These are phyloP conservation scores for Dermatemys mawii DNA, from an alignment of 2,113 vertebrate genomes.

Conservation along the genomic window DNA sequence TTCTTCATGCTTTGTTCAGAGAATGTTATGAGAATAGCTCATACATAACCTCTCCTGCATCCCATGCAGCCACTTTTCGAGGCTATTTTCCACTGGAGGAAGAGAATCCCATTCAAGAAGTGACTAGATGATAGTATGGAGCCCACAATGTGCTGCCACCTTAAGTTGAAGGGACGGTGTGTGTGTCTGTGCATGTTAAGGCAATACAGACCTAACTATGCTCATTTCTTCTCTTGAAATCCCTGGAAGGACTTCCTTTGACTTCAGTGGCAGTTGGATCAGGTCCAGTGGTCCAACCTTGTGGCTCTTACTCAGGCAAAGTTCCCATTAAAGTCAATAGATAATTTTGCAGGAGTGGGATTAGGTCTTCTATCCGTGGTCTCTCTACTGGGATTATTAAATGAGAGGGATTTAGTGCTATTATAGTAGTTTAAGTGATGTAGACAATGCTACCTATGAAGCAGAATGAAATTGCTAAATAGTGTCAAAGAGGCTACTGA, in stretches of 20 bases:
- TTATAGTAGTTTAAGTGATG: conserved; percentile 43
- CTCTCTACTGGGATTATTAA: conserved; percentile 4
- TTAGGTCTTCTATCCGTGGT: background rate
- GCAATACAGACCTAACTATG: background rate
- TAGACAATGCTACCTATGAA: conserved; percentile 30
- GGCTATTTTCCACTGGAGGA: too few species aligned
- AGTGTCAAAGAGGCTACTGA: conserved; percentile 48
- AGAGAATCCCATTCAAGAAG: too few species aligned
- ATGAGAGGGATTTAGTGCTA: conserved; percentile 36
- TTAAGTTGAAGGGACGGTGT: background rate
- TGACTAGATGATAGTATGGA: background rate
- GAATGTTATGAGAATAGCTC: background rate
- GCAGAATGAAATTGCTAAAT: conserved; percentile 57
- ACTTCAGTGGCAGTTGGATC: background rate
- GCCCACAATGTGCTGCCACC: background rate
- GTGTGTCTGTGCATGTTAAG: background rate
- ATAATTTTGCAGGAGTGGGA: background rate
- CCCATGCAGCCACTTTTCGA: too few species aligned
- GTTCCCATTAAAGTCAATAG: background rate
- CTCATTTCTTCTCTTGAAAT: background rate
- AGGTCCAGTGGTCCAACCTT: background rate
- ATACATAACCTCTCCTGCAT: too few species aligned
- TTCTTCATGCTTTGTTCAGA: background rate
- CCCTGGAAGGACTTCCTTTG: background rate
- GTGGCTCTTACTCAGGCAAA: background rate